Evolutionary conservation across 2,888 invertebrate genomes (phyloP).

Genomic region (Nomada ruficornis): DNA sequence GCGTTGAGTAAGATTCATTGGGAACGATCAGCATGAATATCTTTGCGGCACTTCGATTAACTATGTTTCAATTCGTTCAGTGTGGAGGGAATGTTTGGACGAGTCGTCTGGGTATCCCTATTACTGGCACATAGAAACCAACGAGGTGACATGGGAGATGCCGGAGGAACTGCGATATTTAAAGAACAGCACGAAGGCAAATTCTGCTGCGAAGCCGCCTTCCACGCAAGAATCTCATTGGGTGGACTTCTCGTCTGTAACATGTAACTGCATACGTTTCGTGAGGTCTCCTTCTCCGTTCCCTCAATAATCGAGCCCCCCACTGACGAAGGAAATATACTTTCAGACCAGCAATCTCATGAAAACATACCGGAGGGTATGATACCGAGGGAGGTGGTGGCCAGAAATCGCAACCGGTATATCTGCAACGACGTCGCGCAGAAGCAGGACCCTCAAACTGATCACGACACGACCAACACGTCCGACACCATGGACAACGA

Average conservation of each 20-base stretch:
- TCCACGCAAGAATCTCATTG: constrained; percentile 58
- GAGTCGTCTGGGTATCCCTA: constrained; percentile 87
- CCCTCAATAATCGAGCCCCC: not conserved
- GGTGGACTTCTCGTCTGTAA: constrained; percentile 62
- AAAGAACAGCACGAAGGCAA: constrained; percentile 67
- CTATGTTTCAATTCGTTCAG: constrained; percentile 40
- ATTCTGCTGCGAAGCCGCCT: constrained; percentile 30
- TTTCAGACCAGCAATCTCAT: constrained; percentile 78
- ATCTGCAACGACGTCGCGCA: constrained; percentile 67
- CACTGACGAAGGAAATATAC: not conserved
- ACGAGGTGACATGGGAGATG: constrained; percentile 88
- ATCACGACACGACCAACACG: constrained; percentile 59
- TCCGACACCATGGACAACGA: constrained; percentile 79
- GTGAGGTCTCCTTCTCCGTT: no score
- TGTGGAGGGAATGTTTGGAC: constrained; percentile 88
- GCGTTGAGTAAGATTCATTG: constrained; percentile 39
- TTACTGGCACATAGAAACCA: constrained; percentile 88
- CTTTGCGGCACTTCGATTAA: not conserved
- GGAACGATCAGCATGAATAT: not conserved
- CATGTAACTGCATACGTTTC: constrained; percentile 38
- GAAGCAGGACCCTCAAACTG: constrained; percentile 66
- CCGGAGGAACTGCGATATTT: constrained; percentile 84
- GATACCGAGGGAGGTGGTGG: constrained; percentile 83
- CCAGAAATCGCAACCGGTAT: constrained; percentile 80
- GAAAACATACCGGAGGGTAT: constrained; percentile 82